These are phyloP conservation scores for Penaeus monodon DNA, from an alignment of 2,888 invertebrate genomes.

Conservation along the genomic window DNA sequence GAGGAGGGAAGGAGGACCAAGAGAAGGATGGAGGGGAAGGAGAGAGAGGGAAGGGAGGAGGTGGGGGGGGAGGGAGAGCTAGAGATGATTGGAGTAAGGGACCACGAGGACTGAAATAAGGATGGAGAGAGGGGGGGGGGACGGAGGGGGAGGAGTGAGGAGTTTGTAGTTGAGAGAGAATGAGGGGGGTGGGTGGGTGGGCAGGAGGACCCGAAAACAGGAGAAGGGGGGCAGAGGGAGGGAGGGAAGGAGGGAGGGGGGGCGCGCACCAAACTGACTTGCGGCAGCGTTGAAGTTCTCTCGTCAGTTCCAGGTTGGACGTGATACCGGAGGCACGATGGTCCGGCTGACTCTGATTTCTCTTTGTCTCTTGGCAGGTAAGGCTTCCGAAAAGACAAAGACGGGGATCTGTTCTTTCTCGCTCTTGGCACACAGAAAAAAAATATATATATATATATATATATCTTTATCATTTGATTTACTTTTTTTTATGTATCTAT, in stretches of 20 bases:
- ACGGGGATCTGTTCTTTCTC: no score
- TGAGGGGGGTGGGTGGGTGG: neutral
- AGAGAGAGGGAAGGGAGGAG: neutral
- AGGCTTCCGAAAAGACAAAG: no score
- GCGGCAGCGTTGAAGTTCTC: no score
- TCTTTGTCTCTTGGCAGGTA: no score
- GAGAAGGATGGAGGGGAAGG: neutral
- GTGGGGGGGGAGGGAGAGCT: neutral
- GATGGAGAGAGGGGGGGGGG: neutral
- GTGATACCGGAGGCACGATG: no score
- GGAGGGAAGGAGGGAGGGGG: neutral
- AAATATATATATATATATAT: no score
- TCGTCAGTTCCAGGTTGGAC: no score
- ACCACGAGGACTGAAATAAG: neutral
- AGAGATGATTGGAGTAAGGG: neutral
- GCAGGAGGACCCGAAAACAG: neutral
- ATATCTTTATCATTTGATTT: no score
- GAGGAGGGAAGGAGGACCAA: neutral
- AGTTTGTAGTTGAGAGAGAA: neutral
- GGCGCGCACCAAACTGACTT: no score
- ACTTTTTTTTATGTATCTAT: no score
- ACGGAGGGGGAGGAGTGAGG: neutral
- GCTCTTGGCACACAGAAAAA: no score
- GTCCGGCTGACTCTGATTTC: no score
- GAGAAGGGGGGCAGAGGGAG: neutral